phyloP scores from a whole-genome alignment of 2,797 vertebrate genomes.

The Melanotaenia boesemani region DNA sequence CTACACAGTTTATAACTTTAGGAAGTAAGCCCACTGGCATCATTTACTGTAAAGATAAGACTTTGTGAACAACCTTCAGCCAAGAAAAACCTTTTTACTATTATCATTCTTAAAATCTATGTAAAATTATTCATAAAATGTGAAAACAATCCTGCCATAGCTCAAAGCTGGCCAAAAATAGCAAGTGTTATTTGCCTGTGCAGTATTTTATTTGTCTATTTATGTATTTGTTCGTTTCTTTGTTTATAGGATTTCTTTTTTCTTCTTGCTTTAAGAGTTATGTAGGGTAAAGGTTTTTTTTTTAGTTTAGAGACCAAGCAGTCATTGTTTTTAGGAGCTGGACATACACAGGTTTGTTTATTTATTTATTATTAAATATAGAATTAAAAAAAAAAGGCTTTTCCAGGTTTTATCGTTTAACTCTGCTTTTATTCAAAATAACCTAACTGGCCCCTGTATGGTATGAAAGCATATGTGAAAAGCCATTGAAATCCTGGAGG shows the following conservation, averaged over 20 bases:
- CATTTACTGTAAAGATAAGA: conserved; percentile 20
- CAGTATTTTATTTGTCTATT: neutral
- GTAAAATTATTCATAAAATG: neutral
- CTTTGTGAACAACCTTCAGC: neutral
- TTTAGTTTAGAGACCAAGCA: neutral
- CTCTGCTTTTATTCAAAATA: neutral
- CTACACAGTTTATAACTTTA: conserved; percentile 23
- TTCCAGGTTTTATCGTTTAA: neutral
- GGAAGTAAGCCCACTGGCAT: conserved; percentile 13
- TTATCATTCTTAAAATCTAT: neutral
- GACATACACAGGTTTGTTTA: too few species aligned
- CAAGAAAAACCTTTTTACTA: neutral
- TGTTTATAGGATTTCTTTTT: neutral
- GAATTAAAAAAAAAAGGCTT: neutral
- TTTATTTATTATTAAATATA: too few species aligned
- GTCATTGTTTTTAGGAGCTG: too few species aligned
- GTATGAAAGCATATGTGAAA: neutral
- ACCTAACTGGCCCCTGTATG: neutral
- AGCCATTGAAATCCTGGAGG: too few species aligned
- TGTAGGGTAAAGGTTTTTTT: neutral
- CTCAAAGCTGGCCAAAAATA: neutral
- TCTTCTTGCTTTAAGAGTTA: neutral
- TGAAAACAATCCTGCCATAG: neutral
- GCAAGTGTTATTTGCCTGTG: neutral
- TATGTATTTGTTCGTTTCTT: too few species aligned